Percentiles rank a stretch among this genome's conserved stretches.
These are phyloP conservation scores for Rotaria macrura DNA, from an alignment of 2,888 invertebrate species.

Conservation along the genomic window DNA sequence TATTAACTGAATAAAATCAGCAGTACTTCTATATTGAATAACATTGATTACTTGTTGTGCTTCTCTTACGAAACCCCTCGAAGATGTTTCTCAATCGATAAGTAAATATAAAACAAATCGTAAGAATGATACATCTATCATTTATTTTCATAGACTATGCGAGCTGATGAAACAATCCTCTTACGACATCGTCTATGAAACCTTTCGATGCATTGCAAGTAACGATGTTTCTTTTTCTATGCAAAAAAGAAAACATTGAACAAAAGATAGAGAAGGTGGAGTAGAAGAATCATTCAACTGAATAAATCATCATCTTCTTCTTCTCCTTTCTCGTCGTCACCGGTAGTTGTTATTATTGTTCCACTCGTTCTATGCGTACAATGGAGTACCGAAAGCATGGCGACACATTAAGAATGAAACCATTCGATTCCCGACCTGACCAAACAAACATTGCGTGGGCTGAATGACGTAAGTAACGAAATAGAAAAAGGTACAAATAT, in stretches of 20 bases:
- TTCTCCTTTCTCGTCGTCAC: background rate
- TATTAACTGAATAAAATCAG: no score
- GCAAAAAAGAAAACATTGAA: no score
- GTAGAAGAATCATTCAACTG: background rate
- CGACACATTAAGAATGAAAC: background rate
- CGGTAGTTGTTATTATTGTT: background rate
- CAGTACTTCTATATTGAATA: background rate
- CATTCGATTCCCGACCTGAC: background rate
- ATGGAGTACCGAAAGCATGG: background rate
- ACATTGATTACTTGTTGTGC: background rate
- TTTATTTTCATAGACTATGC: background rate
- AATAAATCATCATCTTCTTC: background rate
- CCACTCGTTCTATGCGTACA: background rate
- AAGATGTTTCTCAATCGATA: background rate
- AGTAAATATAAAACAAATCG: background rate
- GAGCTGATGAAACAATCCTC: background rate
- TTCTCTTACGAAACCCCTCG: background rate
- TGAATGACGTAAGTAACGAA: conserved; percentile 4
- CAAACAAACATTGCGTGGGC: background rate
- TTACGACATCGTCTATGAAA: background rate
- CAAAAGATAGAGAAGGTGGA: background rate
- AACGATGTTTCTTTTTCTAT: background rate
- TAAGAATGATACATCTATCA: background rate
- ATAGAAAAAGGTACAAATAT: background rate
- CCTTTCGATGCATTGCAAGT: background rate